These are phyloP conservation scores for Micromys minutus DNA, from an alignment of 2,113 vertebrate genomes.

Conservation along the genomic window DNA sequence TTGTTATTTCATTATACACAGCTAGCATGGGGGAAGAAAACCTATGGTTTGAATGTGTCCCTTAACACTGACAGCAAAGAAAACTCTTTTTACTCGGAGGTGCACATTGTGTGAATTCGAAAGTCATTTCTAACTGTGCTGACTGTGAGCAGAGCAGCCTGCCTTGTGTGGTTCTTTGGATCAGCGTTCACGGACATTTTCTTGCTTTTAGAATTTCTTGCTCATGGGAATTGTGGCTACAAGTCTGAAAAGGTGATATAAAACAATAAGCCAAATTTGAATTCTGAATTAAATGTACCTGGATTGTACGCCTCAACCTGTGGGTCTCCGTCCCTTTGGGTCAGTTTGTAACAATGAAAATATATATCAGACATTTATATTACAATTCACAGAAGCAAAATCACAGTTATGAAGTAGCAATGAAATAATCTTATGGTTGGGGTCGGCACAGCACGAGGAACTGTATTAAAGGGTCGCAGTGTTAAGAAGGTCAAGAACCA, in stretches of 20 bases:
- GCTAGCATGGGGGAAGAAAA: not conserved
- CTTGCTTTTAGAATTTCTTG: constrained; percentile 48
- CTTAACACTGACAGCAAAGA: constrained; percentile 23
- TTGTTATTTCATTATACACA: not conserved
- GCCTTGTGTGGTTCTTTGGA: not conserved
- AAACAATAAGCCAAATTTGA: constrained; percentile 54
- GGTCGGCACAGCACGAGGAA: not conserved
- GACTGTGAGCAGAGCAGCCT: not conserved
- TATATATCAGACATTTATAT: not conserved
- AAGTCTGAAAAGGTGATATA: not conserved
- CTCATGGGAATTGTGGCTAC: not conserved
- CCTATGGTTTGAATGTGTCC: not conserved
- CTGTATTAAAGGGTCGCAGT: not conserved
- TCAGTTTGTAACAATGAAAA: not conserved
- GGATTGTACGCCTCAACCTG: not conserved
- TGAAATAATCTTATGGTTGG: not conserved
- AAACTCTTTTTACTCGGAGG: not conserved
- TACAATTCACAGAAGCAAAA: not conserved
- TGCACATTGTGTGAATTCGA: not conserved
- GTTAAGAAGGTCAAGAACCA: not conserved
- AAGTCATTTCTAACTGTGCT: not conserved
- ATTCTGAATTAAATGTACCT: constrained; percentile 46
- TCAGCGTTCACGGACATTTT: not conserved
- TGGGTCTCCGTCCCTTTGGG: not conserved
- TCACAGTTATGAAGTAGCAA: not conserved